A percentile compares a stretch with the other conserved stretches of the same genome.
Evolutionary conservation across 2,888 invertebrate species (phyloP).

Genomic region (Agrotis clavis): DNA sequence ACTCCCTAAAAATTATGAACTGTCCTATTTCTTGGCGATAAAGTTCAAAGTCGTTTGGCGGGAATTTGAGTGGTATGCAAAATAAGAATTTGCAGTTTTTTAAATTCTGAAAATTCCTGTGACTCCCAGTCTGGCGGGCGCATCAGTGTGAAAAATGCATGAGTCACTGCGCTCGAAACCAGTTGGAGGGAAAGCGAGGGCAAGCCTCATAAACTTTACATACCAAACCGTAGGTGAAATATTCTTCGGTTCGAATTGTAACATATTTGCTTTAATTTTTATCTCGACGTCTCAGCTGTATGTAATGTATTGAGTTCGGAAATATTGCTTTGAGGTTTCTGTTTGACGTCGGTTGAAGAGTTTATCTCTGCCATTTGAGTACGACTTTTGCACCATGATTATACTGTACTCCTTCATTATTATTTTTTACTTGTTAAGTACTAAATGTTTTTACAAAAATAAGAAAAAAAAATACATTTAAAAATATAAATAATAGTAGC

Average conservation of each 20-base stretch:
- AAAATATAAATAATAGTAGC: too few species aligned
- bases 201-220: slow-evolving; percentile 68
- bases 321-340: slow-evolving; percentile 1
- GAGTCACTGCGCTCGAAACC: slow-evolving; percentile 75
- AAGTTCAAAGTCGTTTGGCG: slow-evolving; percentile 31
- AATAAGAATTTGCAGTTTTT: slow-evolving; percentile 60
- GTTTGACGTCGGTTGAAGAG: neutral
- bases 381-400: neutral
- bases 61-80: slow-evolving; percentile 19
- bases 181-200: slow-evolving; percentile 68
- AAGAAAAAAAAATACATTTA: too few species aligned
- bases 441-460: too few species aligned
- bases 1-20: neutral
- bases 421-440: too few species aligned
- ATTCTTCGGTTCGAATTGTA: slow-evolving; percentile 46
- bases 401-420: neutral
- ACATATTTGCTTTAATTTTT: slow-evolving; percentile 56
- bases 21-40: slow-evolving; percentile 21
- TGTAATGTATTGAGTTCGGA: slow-evolving; percentile 1
- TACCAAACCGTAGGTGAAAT: slow-evolving; percentile 52
- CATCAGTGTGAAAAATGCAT: slow-evolving; percentile 84
- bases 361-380: neutral
- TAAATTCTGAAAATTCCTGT: slow-evolving; percentile 72
- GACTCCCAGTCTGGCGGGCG: slow-evolving; percentile 68
- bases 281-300: slow-evolving; percentile 24